These are phyloP conservation scores for Vollenhovia emeryi DNA, from an alignment of 1,140 invertebrate species.

Conservation along the genomic window DNA sequence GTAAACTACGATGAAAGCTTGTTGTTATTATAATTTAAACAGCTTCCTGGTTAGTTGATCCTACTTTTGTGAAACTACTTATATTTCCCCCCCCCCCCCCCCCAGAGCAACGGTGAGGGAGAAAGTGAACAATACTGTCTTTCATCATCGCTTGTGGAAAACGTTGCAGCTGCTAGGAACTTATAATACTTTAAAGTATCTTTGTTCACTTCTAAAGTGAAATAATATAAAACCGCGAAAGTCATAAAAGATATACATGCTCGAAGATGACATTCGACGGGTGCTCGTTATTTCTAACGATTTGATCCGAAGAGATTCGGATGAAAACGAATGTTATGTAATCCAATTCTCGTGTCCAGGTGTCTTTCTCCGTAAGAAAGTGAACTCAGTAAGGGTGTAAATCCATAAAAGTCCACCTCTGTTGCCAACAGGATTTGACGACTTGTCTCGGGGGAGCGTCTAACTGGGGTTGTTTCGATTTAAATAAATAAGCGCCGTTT, in stretches of 20 bases:
- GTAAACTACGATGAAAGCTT: neutral
- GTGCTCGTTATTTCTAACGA: neutral
- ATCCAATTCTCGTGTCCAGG: slow-evolving; percentile 5
- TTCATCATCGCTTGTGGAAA: neutral
- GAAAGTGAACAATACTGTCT: neutral
- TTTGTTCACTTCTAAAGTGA: neutral
- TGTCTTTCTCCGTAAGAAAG: neutral
- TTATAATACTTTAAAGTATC: neutral
- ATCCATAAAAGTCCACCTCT: slow-evolving; percentile 53
- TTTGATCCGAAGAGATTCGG: neutral
- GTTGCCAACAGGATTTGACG: neutral
- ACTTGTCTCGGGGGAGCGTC: neutral
- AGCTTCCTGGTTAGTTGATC: neutral
- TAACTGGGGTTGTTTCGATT: slow-evolving; percentile 33
- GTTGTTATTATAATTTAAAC: neutral
- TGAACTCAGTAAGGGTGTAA: slow-evolving; percentile 43
- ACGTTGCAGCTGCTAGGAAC: neutral
- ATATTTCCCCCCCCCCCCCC: neutral
- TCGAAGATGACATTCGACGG: neutral
- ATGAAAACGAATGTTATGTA: slow-evolving; percentile 13
- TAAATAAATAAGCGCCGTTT: slow-evolving; percentile 55
- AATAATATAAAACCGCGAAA: neutral
- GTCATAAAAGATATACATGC: neutral
- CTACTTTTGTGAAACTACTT: neutral
- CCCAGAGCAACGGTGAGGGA: neutral